These are phyloP conservation scores for Gadus macrocephalus DNA, from an alignment of 2,113 vertebrate genomes.

Conservation along the genomic window DNA sequence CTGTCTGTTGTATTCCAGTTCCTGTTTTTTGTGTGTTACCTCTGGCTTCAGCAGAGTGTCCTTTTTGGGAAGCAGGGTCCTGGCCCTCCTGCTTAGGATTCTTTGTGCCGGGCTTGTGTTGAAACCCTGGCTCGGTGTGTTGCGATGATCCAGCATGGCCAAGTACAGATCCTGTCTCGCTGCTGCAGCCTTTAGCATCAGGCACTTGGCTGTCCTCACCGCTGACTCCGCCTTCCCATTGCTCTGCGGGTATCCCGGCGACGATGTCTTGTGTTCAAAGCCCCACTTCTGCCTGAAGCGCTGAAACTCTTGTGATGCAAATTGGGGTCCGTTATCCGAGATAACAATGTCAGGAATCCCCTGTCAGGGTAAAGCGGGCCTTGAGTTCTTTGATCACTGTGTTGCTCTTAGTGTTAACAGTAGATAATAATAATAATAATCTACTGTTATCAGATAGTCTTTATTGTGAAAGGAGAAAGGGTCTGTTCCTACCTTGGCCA, in stretches of 20 bases:
- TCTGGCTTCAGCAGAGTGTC: no score
- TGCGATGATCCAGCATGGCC: no score
- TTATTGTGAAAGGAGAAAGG: constrained; percentile 11
- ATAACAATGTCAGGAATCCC: constrained; percentile 11
- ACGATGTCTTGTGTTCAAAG: constrained; percentile 20
- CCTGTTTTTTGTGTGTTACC: no score
- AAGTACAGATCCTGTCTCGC: no score
- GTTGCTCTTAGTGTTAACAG: constrained; percentile 13
- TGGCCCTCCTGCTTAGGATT: no score
- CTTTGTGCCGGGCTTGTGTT: no score
- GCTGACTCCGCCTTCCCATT: constrained; percentile 13
- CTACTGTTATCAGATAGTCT: constrained; percentile 18
- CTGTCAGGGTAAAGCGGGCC: constrained; percentile 23
- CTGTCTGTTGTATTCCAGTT: no score
- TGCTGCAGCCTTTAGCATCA: no score
- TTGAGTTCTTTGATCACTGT: constrained; percentile 25
- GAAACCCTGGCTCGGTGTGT: no score
- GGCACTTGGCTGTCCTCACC: no score
- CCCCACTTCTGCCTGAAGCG: constrained; percentile 6
- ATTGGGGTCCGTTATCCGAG: constrained; percentile 24
- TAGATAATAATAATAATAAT: background rate
- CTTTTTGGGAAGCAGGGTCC: no score
- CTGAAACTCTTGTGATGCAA: constrained; percentile 6
- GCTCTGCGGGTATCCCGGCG: constrained; percentile 2
- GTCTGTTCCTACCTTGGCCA: constrained; percentile 16